Evolutionary conservation across 2,888 invertebrate genomes (phyloP).

Genomic region (Eudiplozoon nipponicum): DNA sequence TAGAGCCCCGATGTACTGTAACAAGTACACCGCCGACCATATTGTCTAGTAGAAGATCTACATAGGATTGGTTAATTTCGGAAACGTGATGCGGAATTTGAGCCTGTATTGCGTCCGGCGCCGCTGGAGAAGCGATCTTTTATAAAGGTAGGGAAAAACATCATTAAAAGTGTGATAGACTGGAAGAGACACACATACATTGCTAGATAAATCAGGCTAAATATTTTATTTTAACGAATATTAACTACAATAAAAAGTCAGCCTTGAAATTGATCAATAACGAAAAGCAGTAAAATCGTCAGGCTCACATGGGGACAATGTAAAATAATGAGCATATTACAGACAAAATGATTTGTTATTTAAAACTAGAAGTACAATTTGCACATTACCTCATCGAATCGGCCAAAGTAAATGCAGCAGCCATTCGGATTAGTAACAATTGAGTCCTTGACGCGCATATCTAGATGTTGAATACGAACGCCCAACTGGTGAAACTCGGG

Average conservation of each 20-base stretch:
- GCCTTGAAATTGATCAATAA: no score
- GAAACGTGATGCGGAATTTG: slow-evolving; percentile 7
- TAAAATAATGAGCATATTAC: no score
- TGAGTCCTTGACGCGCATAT: slow-evolving; percentile 5
- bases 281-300: no score
- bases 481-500: slow-evolving; percentile 11
- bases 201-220: no score
- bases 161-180: no score
- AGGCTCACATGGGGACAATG: no score
- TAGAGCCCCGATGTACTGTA: slow-evolving; percentile 5
- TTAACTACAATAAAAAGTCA: no score
- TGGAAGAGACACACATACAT: no score
- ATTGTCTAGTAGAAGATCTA: slow-evolving; percentile 9
- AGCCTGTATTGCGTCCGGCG: slow-evolving; percentile 7
- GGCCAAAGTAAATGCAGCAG: slow-evolving; percentile 11
- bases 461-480: slow-evolving; percentile 11
- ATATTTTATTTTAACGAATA: no score
- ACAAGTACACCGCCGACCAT: slow-evolving; percentile 9
- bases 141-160: no score
- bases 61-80: slow-evolving; percentile 10
- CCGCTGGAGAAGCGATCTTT: slow-evolving; percentile 7
- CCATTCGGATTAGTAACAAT: slow-evolving; percentile 12
- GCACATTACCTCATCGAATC: slow-evolving; percentile 11
- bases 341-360: no score
- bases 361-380: no score